Conservation (phyloP, 2,797 vertebrate genomes). For the Buphagus erythrorhynchus region DNA sequence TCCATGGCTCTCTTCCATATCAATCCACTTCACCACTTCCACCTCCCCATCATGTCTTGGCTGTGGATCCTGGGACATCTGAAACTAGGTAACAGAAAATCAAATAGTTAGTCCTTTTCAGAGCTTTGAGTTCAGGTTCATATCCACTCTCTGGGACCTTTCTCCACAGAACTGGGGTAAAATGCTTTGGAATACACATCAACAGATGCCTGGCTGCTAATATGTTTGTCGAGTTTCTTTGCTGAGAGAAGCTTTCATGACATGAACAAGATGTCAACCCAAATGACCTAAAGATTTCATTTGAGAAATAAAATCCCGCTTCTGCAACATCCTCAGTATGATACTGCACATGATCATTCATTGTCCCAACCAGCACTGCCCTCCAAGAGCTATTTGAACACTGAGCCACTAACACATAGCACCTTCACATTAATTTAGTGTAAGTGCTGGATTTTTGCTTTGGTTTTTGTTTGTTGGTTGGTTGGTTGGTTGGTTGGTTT, state of each 20-base stretch:
- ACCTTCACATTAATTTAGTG: background rate
- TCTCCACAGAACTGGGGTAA: background rate
- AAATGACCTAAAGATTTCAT: background rate
- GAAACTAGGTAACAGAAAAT: background rate
- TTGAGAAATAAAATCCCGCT: background rate
- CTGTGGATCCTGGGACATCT: slow-evolving; percentile 76
- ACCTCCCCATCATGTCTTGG: slow-evolving; percentile 68
- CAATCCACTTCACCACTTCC: slow-evolving; percentile 73
- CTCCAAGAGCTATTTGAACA: background rate
- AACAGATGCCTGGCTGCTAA: background rate
- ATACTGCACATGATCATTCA: background rate
- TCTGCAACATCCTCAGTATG: background rate
- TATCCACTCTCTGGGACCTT: background rate
- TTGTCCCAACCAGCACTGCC: background rate
- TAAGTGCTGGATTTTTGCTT: background rate
- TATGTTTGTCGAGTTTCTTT: background rate
- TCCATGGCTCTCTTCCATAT: slow-evolving; percentile 66
- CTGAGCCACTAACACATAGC: background rate
- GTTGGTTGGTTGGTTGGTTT: background rate
- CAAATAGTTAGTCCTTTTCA: background rate
- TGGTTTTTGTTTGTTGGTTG: background rate
- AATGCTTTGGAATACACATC: background rate
- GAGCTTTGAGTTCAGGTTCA: background rate
- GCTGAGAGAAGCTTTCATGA: background rate
- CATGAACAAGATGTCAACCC: background rate